phyloP scores from a whole-genome alignment of 1,140 invertebrate species.

The Calosoma granatense region DNA sequence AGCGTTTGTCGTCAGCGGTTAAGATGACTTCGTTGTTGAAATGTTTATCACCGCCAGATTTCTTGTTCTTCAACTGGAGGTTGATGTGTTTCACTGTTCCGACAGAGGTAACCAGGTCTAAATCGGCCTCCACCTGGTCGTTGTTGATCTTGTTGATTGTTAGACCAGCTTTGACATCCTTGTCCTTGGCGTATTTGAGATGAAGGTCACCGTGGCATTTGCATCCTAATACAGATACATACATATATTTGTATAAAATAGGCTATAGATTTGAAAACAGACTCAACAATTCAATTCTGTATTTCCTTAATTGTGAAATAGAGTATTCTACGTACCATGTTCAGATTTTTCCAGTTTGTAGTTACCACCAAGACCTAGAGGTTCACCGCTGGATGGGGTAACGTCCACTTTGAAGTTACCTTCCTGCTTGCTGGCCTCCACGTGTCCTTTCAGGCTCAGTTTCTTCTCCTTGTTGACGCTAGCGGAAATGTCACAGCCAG shows the following conservation, averaged over 20 bases:
- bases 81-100: conserved; percentile 45
- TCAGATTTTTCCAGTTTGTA: conserved; percentile 18
- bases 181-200: conserved; percentile 45
- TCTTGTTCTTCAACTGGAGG: conserved; percentile 41
- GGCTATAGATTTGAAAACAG: too few relatives aligned
- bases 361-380: conserved; percentile 17
- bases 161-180: conserved; percentile 35
- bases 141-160: conserved; percentile 32
- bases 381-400: conserved; percentile 21
- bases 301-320: too few relatives aligned
- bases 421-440: conserved; percentile 15
- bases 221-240: too few relatives aligned
- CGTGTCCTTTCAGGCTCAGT: conserved; percentile 25
- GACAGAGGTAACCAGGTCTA: conserved; percentile 37
- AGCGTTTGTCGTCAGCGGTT: conserved; percentile 39
- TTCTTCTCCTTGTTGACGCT: not conserved
- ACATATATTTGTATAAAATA: too few relatives aligned
- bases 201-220: conserved; percentile 25
- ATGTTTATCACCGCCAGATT: conserved; percentile 37
- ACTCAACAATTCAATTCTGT: too few relatives aligned
- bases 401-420: conserved; percentile 20
- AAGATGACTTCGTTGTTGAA: conserved; percentile 32
- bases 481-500: not conserved
- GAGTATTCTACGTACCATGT: too few relatives aligned
- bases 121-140: conserved; percentile 33